Evolutionary conservation across 2,113 vertebrate species (phyloP).

Genomic region (Rhabdomys dilectus): DNA sequence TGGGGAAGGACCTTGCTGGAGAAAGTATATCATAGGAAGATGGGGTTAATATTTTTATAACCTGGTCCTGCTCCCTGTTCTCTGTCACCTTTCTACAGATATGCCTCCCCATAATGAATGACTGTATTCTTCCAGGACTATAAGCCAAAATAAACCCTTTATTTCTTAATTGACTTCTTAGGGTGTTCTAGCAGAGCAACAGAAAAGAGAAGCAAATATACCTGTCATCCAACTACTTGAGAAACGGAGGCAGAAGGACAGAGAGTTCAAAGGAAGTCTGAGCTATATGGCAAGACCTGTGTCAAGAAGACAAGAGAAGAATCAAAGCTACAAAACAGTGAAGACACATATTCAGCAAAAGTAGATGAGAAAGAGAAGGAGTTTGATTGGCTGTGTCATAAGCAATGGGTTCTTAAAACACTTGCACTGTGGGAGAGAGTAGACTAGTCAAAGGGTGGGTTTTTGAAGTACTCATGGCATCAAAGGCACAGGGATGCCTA

Average conservation of each 20-base stretch:
- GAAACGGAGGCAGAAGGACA: neutral
- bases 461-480: neutral
- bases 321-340: neutral
- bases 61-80: neutral
- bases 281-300: neutral
- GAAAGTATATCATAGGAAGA: neutral
- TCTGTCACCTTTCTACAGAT: neutral
- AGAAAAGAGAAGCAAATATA: neutral
- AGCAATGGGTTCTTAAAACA: neutral
- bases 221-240: neutral
- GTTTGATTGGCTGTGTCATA: neutral
- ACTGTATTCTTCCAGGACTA: neutral
- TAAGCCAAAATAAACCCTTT: neutral
- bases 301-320: neutral
- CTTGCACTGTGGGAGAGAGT: neutral
- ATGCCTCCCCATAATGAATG: neutral
- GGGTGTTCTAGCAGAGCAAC: neutral
- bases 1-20: neutral
- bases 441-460: neutral
- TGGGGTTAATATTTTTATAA: neutral
- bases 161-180: neutral
- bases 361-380: neutral
- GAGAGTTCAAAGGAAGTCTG: neutral
- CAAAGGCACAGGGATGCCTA: neutral
- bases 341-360: too few relatives aligned